Base-by-base conservation (phyloP, 2,797 vertebrate species). In the Steatocranus sp. region DNA sequence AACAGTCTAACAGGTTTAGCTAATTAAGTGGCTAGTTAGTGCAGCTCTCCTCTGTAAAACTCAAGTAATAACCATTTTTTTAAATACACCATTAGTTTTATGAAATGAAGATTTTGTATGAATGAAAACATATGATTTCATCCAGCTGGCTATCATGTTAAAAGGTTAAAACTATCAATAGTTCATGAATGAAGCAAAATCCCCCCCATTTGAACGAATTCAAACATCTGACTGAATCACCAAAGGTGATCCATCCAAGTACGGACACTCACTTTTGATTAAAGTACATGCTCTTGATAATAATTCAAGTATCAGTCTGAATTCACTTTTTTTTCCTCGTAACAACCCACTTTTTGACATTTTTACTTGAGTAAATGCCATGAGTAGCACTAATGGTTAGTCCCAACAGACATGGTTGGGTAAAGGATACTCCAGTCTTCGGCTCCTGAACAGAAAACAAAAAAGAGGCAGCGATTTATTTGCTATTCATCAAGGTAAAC, bases 401-500 rank as follows among this genome's bases (percentile, higher is more conserved):
- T 30, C 18, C 27, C 41, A 83, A 66, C 36, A 50, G 76, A 75
- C 18, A 20, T 18, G 4, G 5, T 8, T 30, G 20, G 58, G 25
- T 77, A 38, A 77, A 81, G n/a, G 27, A 58, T 11, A n/a, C 36
- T 20, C 23, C 15, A 6, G 38, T 74, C 23, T 74, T 23, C 25
- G 75, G 63, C 14, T 43, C 25, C 25, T 68, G 17, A 79, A 82
- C 17, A 36, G 9, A 54, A 11, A 50, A 32, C 50, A 78, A 70
- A n/a, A 70, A 74, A 36, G 15, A 76, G 17, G 34, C 20, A 58
- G 27, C 15, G 23, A 61, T 82, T 30, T 54, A 50, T 79, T 76
- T 66, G n/a, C 75, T 49, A 75, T 77, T 88, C 46, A 77, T 80
- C 78, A 75, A 76, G 50, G 63, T 70, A 80, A 81, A 82, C 77